phyloP scores from a whole-genome alignment of 1,140 invertebrate species.

The Mamestra configurata region DNA sequence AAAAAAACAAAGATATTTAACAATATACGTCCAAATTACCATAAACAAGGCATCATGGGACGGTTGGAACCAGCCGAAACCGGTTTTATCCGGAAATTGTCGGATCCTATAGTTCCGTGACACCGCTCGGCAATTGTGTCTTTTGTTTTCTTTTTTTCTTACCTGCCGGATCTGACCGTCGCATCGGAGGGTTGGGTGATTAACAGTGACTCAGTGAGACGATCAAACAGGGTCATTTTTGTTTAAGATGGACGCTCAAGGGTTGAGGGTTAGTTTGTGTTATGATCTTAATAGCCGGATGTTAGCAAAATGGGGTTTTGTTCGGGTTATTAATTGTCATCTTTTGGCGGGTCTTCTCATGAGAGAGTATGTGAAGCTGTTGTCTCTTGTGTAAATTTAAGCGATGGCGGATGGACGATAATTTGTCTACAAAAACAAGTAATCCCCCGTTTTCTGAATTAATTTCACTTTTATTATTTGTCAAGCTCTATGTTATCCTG shows the following conservation, averaged over 20 bases:
- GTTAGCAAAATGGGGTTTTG: constrained; percentile 51
- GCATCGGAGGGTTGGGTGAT: constrained; percentile 73
- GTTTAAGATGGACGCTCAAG: constrained; percentile 58
- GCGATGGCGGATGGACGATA: no score
- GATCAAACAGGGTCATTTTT: constrained; percentile 49
- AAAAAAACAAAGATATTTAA: constrained; percentile 71
- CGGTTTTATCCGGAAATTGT: constrained; percentile 77
- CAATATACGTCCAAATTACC: constrained; percentile 81
- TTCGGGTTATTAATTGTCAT: constrained; percentile 42
- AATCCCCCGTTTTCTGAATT: no score
- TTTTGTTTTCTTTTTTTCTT: constrained; percentile 75
- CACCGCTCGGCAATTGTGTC: constrained; percentile 73
- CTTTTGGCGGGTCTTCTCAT: constrained; percentile 34
- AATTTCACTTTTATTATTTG: no score
- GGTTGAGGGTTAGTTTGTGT: constrained; percentile 58
- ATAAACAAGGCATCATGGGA: constrained; percentile 83
- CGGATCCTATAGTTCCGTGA: constrained; percentile 71
- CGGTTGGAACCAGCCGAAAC: constrained; percentile 67
- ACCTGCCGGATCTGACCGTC: constrained; percentile 67
- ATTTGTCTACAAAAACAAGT: no score
- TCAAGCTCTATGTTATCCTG: no score
- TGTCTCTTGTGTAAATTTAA: no score
- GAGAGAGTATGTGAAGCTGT: not conserved
- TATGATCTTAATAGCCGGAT: constrained; percentile 68
- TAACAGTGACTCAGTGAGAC: constrained; percentile 67